Evolutionary conservation across 2,888 invertebrate genomes (phyloP).

Genomic region (Diaperis boleti): DNA sequence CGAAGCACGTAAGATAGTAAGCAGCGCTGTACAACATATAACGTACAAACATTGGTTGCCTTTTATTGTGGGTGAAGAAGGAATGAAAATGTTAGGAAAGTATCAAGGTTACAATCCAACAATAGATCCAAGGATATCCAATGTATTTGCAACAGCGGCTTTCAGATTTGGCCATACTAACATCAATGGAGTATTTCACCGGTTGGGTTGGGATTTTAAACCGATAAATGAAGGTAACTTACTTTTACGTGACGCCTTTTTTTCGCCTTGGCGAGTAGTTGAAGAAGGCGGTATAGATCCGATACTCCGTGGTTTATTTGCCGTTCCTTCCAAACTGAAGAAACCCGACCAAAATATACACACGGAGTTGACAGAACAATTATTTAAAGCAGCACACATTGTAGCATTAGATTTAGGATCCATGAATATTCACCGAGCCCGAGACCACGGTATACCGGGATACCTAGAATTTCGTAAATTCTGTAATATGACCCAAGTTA

Average conservation of each 20-base stretch:
- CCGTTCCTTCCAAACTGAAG: constrained; percentile 89
- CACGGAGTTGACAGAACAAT: constrained; percentile 91
- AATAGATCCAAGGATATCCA: constrained; percentile 88
- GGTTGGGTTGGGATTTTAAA: constrained; percentile 84
- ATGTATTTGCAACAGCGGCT: constrained; percentile 98
- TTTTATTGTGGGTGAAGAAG: constrained; percentile 81
- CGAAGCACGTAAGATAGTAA: constrained; percentile 90
- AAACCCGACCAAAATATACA: constrained; percentile 91
- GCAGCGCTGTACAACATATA: constrained; percentile 96
- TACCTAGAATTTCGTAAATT: constrained; percentile 89
- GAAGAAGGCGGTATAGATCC: constrained; percentile 99
- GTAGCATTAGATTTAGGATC: constrained; percentile 96
- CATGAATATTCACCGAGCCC: constrained; percentile 93
- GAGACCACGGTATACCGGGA: constrained; percentile 94
- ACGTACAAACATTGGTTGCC: constrained; percentile 96
- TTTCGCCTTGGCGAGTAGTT: constrained; percentile 94
- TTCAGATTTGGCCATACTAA: constrained; percentile 96
- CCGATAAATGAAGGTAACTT: constrained; percentile 91
- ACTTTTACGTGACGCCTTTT: constrained; percentile 93
- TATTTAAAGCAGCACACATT: constrained; percentile 86
- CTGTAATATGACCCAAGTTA: constrained; percentile 86
- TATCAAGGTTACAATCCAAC: constrained; percentile 88
- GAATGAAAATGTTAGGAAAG: constrained; percentile 79
- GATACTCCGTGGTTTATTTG: constrained; percentile 90
- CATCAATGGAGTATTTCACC: constrained; percentile 91